Base-by-base conservation (phyloP, 1,140 invertebrate species). In the Mamestra configurata region DNA sequence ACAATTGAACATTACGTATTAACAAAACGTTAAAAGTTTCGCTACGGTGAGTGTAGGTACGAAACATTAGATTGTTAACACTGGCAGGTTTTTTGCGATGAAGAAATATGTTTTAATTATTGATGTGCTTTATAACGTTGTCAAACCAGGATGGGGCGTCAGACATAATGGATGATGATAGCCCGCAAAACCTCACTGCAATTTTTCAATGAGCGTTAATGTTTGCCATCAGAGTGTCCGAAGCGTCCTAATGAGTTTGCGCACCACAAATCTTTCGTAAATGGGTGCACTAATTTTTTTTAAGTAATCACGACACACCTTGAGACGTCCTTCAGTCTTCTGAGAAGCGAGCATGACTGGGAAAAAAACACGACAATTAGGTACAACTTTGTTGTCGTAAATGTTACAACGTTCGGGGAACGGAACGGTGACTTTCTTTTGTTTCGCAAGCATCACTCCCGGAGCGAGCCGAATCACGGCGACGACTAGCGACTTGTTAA, bases 401-500 rank as follows among this genome's bases (percentile, higher is more conserved):
- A 86, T 75, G 82, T 84, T 79, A 75, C 77, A 82, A 79, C 77
- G 78, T 90, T 89, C 84, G 86, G 82, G 85, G 88, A 90, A 89
- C 80, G 79, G 79, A 80, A 86, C 77, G 81, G 81, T 77, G 64
- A 83, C 90, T 89, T 89, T 90, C 90, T 90, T 94, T 94, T 94
- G 91, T 93, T 90, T 90, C 68, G 71, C n/a, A 70, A 64, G 43
- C 31, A 72, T 20, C 53, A 43, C 49, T 73, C 85, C 78, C 79
- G 68, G 31, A 55, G 86, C 83, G 82, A 86, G 80, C 64, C 86
- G 61, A 94, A 94, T 93, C 83, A 77, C 70, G 75, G 79, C 82
- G 87, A 88, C 89, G 90, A 88, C n/a, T n/a, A n/a, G n/a, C 89
- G 77, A 80, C 81, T 79, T 89, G 49, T 89, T 87, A 80, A 79